These are phyloP conservation scores for Melanocharis versteri DNA, from an alignment of 2,113 vertebrate species.

Conservation along the genomic window DNA sequence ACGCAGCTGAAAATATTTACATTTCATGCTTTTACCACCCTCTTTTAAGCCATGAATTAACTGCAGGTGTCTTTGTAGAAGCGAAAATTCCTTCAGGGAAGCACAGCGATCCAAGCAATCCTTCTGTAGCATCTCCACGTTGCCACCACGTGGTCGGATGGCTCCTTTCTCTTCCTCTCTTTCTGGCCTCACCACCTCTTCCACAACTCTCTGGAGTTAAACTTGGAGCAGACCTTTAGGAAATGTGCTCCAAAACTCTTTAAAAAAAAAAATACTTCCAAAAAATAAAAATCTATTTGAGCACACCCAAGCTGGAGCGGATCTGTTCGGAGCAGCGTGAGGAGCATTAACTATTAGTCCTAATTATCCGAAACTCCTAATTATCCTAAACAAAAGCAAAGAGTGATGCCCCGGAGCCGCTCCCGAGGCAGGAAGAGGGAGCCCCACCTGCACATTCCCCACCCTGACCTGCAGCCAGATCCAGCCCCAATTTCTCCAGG, in stretches of 20 bases:
- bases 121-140: background rate
- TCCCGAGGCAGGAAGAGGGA: background rate
- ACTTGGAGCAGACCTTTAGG: background rate
- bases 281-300: background rate
- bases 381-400: background rate
- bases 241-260: background rate
- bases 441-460: background rate
- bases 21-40: background rate
- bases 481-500: background rate
- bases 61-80: background rate
- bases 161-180: background rate
- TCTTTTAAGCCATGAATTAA: background rate
- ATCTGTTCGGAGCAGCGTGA: background rate
- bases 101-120: background rate
- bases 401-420: background rate
- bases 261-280: background rate
- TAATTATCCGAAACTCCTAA: too few species aligned
- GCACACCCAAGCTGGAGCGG: background rate
- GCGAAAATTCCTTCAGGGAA: background rate
- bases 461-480: background rate
- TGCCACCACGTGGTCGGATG: background rate
- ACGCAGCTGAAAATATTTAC: background rate
- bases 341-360: background rate
- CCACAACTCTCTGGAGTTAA: background rate
- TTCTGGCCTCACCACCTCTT: background rate